These are phyloP conservation scores for Hydriomena furcata DNA, from an alignment of 2,888 invertebrate genomes.

Conservation along the genomic window DNA sequence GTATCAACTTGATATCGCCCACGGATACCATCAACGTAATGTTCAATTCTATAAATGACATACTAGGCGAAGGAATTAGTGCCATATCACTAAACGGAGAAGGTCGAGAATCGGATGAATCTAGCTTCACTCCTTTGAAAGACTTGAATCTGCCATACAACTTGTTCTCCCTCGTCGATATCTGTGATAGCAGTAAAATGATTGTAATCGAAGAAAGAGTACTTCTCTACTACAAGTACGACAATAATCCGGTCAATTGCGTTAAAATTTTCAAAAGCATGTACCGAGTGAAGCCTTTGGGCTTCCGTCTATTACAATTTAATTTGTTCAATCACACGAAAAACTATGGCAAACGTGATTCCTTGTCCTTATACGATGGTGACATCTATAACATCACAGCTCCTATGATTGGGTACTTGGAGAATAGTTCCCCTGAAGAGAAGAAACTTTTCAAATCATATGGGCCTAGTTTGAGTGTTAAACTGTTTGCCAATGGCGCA, in stretches of 20 bases:
- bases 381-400: slow-evolving; percentile 95
- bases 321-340: slow-evolving; percentile 95
- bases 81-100: slow-evolving; percentile 96
- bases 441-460: slow-evolving; percentile 90
- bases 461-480: slow-evolving; percentile 92
- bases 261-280: slow-evolving; percentile 97
- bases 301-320: slow-evolving; percentile 94
- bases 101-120: slow-evolving; percentile 92
- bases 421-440: slow-evolving; percentile 87
- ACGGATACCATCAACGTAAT: slow-evolving; percentile 90
- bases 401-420: slow-evolving; percentile 87
- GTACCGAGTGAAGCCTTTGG: slow-evolving; percentile 93
- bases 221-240: slow-evolving; percentile 97
- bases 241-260: slow-evolving; percentile 97
- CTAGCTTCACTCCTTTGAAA: slow-evolving; percentile 94
- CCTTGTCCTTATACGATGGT: slow-evolving; percentile 94
- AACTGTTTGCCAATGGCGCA: slow-evolving; percentile 97
- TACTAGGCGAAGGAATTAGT: slow-evolving; percentile 95
- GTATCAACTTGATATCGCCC: slow-evolving; percentile 95
- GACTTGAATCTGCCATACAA: slow-evolving; percentile 93
- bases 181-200: slow-evolving; percentile 97
- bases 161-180: slow-evolving; percentile 96
- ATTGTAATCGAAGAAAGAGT: slow-evolving; percentile 95
- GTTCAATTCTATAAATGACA: slow-evolving; percentile 89
- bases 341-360: slow-evolving; percentile 91